Percentiles rank a stretch among this genome's conserved stretches.
These are phyloP conservation scores for Ceratina calcarata DNA, from an alignment of 1,140 invertebrate species.

Conservation along the genomic window DNA sequence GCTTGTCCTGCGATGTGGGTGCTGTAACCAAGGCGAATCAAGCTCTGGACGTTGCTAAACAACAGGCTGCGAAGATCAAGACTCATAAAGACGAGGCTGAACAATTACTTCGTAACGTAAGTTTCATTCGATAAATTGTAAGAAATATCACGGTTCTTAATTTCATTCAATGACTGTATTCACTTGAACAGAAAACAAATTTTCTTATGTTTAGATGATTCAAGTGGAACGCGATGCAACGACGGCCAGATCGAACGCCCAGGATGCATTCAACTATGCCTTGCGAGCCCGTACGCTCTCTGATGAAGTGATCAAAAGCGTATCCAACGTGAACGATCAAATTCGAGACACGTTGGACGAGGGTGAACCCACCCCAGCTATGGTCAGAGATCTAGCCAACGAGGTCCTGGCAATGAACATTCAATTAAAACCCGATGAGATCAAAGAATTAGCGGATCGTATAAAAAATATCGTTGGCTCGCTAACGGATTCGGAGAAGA, in stretches of 20 bases:
- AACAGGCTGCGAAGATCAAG: slow-evolving; percentile 90
- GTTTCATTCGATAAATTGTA: slow-evolving; percentile 34
- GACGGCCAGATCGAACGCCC: slow-evolving; percentile 82
- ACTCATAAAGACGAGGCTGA: slow-evolving; percentile 90
- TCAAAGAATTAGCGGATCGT: slow-evolving; percentile 88
- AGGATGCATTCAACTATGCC: slow-evolving; percentile 83
- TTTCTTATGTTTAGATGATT: slow-evolving; percentile 78
- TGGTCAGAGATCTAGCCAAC: slow-evolving; percentile 89
- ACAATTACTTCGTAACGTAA: slow-evolving; percentile 84
- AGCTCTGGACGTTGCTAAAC: slow-evolving; percentile 91
- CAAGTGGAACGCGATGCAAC: slow-evolving; percentile 82
- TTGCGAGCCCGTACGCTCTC: slow-evolving; percentile 82
- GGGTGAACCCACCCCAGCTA: slow-evolving; percentile 88
- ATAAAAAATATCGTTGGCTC: slow-evolving; percentile 93
- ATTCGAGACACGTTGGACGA: slow-evolving; percentile 89
- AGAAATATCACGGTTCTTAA: background rate
- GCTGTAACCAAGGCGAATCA: slow-evolving; percentile 92
- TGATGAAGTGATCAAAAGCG: slow-evolving; percentile 79
- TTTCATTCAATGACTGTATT: slow-evolving; percentile 17
- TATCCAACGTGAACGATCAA: slow-evolving; percentile 84
- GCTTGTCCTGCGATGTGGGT: slow-evolving; percentile 93
- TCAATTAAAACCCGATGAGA: slow-evolving; percentile 90
- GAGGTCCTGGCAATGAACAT: slow-evolving; percentile 87
- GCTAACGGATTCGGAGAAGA: slow-evolving; percentile 93
- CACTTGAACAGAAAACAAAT: background rate